Evolutionary conservation across 2,888 invertebrate genomes (phyloP), one percentile per base, ranked within the genome.

Genomic region (Trypoxylon attenuatum): DNA sequence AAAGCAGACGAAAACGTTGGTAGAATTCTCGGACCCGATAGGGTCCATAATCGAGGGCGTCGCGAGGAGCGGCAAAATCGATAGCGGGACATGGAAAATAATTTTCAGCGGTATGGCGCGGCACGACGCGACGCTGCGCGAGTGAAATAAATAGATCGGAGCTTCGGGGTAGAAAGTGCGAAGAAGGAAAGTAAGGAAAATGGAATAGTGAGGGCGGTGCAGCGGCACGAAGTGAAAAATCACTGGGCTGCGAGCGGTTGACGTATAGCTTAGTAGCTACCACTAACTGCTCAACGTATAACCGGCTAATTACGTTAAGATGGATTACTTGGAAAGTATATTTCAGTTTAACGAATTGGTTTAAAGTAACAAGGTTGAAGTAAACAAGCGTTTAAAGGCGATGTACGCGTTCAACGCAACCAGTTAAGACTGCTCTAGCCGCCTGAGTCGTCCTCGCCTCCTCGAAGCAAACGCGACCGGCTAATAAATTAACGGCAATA

Each of bases 281-380:
- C 71, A 62, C 60, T 63, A 56, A 66, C 64, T 71, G 65, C 55
- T 69, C 66, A 65, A 66, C 58, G 68, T 67, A 70, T 71, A 70
- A 67, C 60, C 69, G 62, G 51, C 59, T 69, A 76, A 76, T 76
- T 69, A 71, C 71, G 57, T 76, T 73, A 70, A 77, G 76, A 77
- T 63, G 62, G 69, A 78, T 77, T 73, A 71, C 69, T 71, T 49
- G 66, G 62, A 63, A 60, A 64, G 67, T 73, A 66, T 68, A 71
- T 75, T 68, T 65, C 69, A 66, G 72, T 72, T 55, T 73, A 69
- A 63, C 61, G 58, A 69, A 68, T 72, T 69, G 63, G 66, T 59
- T 66, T 71, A 66, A 69, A 74, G 71, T 61, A 74, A 71, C 53
- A 33, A 50, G 42, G 55, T 29, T 47, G 50, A n/a, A 29, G 62